phyloP scores from a whole-genome alignment of 2,797 vertebrate species.

The Melanotaenia pygmaea region DNA sequence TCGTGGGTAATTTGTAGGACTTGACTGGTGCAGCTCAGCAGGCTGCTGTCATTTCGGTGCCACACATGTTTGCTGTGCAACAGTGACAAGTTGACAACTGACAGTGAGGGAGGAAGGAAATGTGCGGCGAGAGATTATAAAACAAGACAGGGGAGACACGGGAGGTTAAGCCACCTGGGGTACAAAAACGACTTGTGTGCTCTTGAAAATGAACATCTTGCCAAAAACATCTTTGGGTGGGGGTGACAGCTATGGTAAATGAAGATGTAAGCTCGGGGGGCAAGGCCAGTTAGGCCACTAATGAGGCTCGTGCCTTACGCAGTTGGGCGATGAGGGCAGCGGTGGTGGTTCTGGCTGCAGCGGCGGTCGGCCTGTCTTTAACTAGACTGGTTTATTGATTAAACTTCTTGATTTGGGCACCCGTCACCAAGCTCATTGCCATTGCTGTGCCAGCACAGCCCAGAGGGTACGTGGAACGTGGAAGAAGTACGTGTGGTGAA shows the following conservation, averaged over 20 bases:
- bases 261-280: constrained; percentile 58
- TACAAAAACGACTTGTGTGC: constrained; percentile 4
- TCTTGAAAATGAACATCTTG: constrained; percentile 33
- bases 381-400: constrained; percentile 99
- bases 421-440: constrained; percentile 70
- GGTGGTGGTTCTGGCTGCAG: constrained; percentile 51
- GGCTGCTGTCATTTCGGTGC: constrained; percentile 58
- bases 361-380: constrained; percentile 89
- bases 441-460: constrained; percentile 68
- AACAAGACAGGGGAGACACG: constrained; percentile 15
- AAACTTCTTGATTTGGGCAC: constrained; percentile 87
- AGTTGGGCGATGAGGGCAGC: constrained; percentile 45
- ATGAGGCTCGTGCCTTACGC: constrained; percentile 64
- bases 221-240: constrained; percentile 28
- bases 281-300: constrained; percentile 65
- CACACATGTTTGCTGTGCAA: constrained; percentile 66
- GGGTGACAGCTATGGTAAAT: constrained; percentile 21
- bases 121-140: constrained; percentile 31
- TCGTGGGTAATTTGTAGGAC: constrained; percentile 78
- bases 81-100: constrained; percentile 74
- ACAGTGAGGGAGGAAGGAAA: constrained; percentile 47
- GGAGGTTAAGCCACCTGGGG: constrained; percentile 31
- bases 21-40: constrained; percentile 63
- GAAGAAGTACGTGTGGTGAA: constrained; percentile 65
- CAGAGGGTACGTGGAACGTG: constrained; percentile 61